Percentiles rank a stretch among this genome's conserved stretches.
Conservation (phyloP, 2,113 vertebrate genomes). For the Bombycilla garrulus region DNA sequence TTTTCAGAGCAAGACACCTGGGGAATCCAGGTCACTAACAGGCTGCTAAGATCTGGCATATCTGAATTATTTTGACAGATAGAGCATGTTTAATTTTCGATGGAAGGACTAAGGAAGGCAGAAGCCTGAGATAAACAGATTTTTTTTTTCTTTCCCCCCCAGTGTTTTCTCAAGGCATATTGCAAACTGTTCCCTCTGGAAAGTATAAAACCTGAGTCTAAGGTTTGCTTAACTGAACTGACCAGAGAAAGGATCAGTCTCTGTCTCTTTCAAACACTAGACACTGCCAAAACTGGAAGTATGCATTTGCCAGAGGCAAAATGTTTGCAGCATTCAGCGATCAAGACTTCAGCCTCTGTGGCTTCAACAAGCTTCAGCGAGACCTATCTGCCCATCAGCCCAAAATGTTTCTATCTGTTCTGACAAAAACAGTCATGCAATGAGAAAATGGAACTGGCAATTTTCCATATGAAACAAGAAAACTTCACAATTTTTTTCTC, state of each 20-base stretch:
- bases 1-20: background rate
- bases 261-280: constrained; percentile 22
- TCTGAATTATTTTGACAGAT: background rate
- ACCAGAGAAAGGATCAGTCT: constrained; percentile 21
- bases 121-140: background rate
- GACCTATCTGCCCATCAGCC: constrained; percentile 57
- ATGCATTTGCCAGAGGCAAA: constrained; percentile 46
- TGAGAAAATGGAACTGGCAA: constrained; percentile 26
- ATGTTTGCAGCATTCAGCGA: constrained; percentile 34
- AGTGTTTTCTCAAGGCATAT: background rate
- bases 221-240: background rate
- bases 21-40: background rate
- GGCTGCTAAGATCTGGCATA: background rate
- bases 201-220: background rate
- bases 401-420: constrained; percentile 53
- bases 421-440: constrained; percentile 55
- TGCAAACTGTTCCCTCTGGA: background rate
- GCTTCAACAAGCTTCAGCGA: constrained; percentile 54
- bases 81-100: background rate
- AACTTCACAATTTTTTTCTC: background rate
- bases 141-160: background rate
- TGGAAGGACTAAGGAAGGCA: background rate
- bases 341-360: constrained; percentile 46
- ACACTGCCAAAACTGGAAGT: constrained; percentile 44
- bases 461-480: constrained; percentile 42